Evolutionary conservation across 2,113 vertebrate genomes (phyloP).

Genomic region (Tylochromis polylepis): DNA sequence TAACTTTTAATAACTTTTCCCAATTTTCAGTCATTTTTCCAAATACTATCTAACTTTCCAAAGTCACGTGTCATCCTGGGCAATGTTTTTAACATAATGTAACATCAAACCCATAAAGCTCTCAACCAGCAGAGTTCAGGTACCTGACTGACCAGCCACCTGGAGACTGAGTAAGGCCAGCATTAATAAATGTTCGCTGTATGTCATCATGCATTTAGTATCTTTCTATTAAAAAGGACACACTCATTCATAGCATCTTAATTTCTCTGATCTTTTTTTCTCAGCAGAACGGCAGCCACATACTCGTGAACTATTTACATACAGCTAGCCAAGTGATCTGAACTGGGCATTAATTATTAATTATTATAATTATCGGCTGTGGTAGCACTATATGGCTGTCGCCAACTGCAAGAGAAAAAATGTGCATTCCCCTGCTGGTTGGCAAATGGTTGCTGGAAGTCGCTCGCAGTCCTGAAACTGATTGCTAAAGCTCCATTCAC

Average conservation of each 20-base stretch:
- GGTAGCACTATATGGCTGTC: not conserved
- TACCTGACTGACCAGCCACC: not conserved
- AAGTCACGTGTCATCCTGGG: not conserved
- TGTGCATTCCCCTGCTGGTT: not conserved
- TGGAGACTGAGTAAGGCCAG: not conserved
- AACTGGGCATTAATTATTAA: not conserved
- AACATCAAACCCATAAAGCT: not conserved
- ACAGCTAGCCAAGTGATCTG: too few species aligned
- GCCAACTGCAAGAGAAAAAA: not conserved
- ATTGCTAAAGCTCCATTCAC: not conserved
- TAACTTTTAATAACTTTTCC: not conserved
- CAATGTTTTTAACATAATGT: not conserved
- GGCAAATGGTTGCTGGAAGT: not conserved
- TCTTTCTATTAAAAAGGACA: not conserved
- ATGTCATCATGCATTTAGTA: not conserved
- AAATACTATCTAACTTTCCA: not conserved
- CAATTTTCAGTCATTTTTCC: not conserved
- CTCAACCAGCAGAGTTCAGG: not conserved
- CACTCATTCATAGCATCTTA: not conserved
- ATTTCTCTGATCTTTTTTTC: not conserved
- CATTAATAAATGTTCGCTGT: not conserved
- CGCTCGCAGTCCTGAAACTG: not conserved
- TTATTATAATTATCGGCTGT: not conserved
- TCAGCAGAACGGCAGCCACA: not conserved
- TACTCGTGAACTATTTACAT: too few species aligned